Evolutionary conservation across 1,140 invertebrate species (phyloP), one percentile per base, ranked within the genome.

Genomic region (Megathymus violae): DNA sequence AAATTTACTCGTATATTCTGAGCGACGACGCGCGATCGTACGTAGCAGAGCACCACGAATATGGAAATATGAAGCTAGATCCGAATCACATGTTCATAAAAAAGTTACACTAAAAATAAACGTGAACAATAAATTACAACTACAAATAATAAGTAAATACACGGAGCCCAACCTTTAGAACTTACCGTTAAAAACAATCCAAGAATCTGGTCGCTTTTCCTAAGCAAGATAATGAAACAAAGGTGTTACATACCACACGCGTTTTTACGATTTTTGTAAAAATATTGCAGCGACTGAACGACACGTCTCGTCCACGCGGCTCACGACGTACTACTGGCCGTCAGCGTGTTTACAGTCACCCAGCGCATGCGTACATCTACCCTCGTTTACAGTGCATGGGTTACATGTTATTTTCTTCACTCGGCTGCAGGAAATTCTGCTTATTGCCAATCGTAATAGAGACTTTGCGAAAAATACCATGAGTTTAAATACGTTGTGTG

Each of bases 111-210:
- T n/a, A n/a, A 41, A 22, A 40, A 40, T 52, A 16, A 13, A 38
- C 10, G 4, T 27, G 3, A 43, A 38, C 13, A 25, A 54, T 7
- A 4, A 44, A 31, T 51, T 41, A 14, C 27, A 27, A 15, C 1
- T 6, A 11, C 0, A 62, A 36, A 22, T n/a, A 3, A 17, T 19
- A n/a, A 17, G 34, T 36, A 48, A 48, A 2, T 48, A 22, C 31
- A 4, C 16, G 2, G 44, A 44, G 10, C 38, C 13, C 25, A 10
- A 7, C n/a, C 34, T 36, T n/a, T 36, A 1, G 34, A 36, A 64
- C 75, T 69, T 48, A 78, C 75, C 69, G 58, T 75, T 67, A 54
- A 64, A 74, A 72, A 60, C 65, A 67, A 68, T 72, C 69, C 72
- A 70, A 70, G 54, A 74, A 68, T 72, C 51, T 58, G 41, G 41